These are phyloP conservation scores for Corythoichthys intestinalis DNA, from an alignment of 2,113 vertebrate species.

Conservation along the genomic window DNA sequence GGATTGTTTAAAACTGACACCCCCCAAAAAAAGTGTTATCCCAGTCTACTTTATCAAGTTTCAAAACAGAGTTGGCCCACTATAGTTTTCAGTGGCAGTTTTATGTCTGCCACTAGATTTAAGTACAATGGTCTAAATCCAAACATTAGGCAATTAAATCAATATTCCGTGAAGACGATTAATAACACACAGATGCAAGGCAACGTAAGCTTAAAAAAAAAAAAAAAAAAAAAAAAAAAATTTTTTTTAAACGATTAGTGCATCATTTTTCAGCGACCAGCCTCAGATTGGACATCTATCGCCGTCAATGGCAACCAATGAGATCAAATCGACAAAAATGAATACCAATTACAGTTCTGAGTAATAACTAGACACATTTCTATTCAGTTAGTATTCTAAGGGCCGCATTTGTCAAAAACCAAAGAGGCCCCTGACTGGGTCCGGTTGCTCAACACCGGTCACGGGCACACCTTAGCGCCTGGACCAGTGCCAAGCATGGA, in stretches of 20 bases:
- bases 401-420: background rate
- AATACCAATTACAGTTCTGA: no score
- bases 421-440: background rate
- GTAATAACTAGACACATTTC: background rate
- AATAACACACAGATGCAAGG: background rate
- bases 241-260: no score
- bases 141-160: background rate
- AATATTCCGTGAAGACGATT: background rate
- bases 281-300: no score
- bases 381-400: background rate
- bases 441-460: constrained; percentile 23
- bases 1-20: no score
- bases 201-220: no score
- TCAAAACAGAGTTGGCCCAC: background rate
- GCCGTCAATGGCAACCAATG: no score
- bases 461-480: constrained; percentile 54
- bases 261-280: no score
- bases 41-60: no score
- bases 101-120: background rate
- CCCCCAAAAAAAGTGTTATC: no score
- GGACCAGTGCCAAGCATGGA: constrained; percentile 55
- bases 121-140: no score
- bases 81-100: background rate
- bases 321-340: no score
- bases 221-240: no score